phyloP scores from a whole-genome alignment of 2,797 vertebrate species.

The Nasua narica region DNA sequence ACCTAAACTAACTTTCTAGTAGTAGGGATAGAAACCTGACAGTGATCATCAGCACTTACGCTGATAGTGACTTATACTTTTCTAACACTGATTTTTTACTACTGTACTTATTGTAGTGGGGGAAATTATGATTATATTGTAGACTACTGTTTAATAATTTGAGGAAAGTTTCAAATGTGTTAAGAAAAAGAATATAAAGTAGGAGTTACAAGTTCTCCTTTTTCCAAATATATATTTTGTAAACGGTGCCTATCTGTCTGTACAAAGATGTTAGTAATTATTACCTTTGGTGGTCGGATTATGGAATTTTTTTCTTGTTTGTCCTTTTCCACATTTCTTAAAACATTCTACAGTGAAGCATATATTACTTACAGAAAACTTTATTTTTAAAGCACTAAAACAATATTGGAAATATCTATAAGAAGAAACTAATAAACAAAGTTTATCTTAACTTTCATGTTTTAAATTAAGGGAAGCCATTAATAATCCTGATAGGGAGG shows the following conservation, averaged over 20 bases:
- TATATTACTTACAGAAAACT: not conserved
- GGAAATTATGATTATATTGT: not conserved
- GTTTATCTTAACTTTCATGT: constrained; percentile 24
- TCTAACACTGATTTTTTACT: not conserved
- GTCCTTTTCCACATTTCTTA: not conserved
- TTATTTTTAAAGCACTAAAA: not conserved
- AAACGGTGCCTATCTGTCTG: not conserved
- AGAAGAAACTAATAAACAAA: not conserved
- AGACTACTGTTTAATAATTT: constrained; percentile 2
- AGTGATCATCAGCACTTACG: not conserved
- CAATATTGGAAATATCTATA: not conserved
- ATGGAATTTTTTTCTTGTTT: not conserved
- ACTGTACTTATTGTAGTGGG: not conserved
- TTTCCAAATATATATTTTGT: not conserved
- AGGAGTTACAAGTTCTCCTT: not conserved
- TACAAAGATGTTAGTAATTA: not conserved
- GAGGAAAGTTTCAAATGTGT: not conserved
- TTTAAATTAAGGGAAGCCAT: not conserved
- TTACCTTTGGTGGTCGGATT: constrained; percentile 9
- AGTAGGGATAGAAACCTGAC: not conserved
- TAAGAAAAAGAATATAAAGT: constrained; percentile 20
- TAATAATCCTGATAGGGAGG: not conserved
- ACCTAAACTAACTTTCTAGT: not conserved
- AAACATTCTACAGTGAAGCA: not conserved
- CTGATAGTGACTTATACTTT: not conserved